Percentiles rank a stretch among this genome's conserved stretches.
phyloP scores from a whole-genome alignment of 1,140 invertebrate genomes.

The Daktulosphaira vitifoliae region DNA sequence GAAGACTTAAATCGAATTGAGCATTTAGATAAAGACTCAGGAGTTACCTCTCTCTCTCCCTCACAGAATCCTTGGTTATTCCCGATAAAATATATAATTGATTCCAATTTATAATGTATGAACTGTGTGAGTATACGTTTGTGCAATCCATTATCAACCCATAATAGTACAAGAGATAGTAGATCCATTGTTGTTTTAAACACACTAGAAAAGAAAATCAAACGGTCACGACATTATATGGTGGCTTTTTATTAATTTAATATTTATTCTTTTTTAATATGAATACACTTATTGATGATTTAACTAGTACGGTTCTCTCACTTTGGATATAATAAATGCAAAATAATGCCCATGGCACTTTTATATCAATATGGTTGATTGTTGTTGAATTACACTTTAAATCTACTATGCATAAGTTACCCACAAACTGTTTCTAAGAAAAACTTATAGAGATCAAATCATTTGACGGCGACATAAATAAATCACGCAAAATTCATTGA shows the following conservation, averaged over 20 bases:
- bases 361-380: too few species aligned
- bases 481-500: too few species aligned
- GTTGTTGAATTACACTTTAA: too few species aligned
- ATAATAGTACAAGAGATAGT: slow-evolving; percentile 4
- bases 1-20: too few species aligned
- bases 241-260: slow-evolving; percentile 9
- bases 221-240: slow-evolving; percentile 3
- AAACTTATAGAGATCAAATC: too few species aligned
- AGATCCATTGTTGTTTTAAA: background rate
- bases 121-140: background rate
- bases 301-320: background rate
- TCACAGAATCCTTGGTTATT: too few species aligned
- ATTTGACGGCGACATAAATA: too few species aligned
- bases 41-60: too few species aligned
- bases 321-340: slow-evolving; percentile 10
- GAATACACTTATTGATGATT: background rate
- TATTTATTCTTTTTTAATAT: too few species aligned
- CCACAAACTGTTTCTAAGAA: too few species aligned
- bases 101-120: background rate
- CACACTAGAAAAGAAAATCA: background rate
- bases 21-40: too few species aligned
- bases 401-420: too few species aligned
- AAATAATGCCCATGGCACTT: slow-evolving; percentile 14
- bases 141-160: slow-evolving; percentile 27
- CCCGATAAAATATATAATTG: slow-evolving; percentile 8